phyloP scores from a whole-genome alignment of 2,888 invertebrate species.

The Scaptomyza polygonia region DNA sequence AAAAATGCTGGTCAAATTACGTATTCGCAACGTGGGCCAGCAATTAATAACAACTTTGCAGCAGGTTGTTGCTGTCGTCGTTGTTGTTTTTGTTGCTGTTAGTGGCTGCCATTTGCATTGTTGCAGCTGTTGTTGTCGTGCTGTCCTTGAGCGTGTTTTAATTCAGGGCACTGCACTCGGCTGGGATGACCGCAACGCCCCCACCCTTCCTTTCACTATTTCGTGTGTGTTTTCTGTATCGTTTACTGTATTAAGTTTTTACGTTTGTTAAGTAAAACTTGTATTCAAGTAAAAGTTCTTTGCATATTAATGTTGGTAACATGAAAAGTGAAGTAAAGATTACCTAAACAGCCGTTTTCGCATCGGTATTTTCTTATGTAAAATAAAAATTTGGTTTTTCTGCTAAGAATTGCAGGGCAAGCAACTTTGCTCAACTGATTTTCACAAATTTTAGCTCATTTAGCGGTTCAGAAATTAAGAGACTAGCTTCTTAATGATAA shows the following conservation, averaged over 20 bases:
- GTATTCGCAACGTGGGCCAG: constrained; percentile 47
- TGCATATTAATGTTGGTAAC: not conserved
- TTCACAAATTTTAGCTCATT: too few species aligned
- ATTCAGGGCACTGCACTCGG: constrained; percentile 82
- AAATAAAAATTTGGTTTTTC: too few species aligned
- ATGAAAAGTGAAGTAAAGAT: too few species aligned
- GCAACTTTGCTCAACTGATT: too few species aligned
- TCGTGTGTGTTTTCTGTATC: constrained; percentile 10
- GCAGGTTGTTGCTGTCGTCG: constrained; percentile 19
- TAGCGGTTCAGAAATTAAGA: too few species aligned
- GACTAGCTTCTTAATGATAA: constrained; percentile 29
- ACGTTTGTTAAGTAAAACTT: constrained; percentile 32
- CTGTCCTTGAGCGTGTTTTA: constrained; percentile 79
- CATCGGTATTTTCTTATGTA: too few species aligned
- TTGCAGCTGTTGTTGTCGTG: constrained; percentile 52
- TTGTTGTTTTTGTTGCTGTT: constrained; percentile 25
- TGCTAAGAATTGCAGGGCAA: too few species aligned
- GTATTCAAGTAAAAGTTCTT: not conserved
- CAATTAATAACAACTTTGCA: constrained; percentile 63
- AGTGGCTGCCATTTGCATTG: constrained; percentile 29
- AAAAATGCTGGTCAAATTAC: constrained; percentile 38
- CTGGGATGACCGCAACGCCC: constrained; percentile 59
- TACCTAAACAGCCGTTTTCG: not conserved
- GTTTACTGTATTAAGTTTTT: constrained; percentile 46
- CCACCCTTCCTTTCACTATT: not conserved